A percentile compares a stretch with the other conserved stretches of the same genome.
These are phyloP conservation scores for Tinamus major DNA, from an alignment of 2,797 vertebrate species.

Conservation along the genomic window DNA sequence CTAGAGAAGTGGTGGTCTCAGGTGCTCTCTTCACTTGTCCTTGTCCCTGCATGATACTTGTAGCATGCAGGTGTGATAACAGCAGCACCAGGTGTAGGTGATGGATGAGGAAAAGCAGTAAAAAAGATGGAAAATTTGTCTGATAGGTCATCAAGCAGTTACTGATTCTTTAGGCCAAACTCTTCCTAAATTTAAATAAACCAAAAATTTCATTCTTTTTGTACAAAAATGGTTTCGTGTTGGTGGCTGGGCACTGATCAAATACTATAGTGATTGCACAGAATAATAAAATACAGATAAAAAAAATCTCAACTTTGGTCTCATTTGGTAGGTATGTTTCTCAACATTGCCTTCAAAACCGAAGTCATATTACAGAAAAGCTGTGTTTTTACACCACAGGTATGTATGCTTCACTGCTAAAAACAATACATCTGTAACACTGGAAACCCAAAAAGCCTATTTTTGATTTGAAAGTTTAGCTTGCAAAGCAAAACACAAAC, in stretches of 20 bases:
- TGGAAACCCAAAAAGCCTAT: background rate
- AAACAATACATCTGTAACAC: background rate
- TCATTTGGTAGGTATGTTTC: background rate
- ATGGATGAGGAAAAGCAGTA: no score
- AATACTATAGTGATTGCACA: no score
- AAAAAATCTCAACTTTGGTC: background rate
- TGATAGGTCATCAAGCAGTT: no score
- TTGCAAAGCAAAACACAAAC: background rate
- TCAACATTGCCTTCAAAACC: background rate
- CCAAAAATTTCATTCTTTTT: no score
- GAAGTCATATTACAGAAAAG: background rate
- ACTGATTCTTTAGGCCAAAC: no score
- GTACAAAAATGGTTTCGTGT: no score
- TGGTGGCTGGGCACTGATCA: no score
- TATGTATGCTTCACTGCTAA: background rate
- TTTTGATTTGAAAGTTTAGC: background rate
- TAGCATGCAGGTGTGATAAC: background rate
- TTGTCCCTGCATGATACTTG: background rate
- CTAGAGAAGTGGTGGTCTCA: background rate
- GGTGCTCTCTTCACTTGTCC: background rate
- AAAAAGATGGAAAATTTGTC: no score
- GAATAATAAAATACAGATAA: background rate
- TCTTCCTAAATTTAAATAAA: no score
- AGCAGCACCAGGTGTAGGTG: background rate
- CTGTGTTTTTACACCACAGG: background rate